Evolutionary conservation across 1,140 invertebrate species (phyloP), one percentile per base, ranked within the genome.

Genomic region (Euglossa dilemma): DNA sequence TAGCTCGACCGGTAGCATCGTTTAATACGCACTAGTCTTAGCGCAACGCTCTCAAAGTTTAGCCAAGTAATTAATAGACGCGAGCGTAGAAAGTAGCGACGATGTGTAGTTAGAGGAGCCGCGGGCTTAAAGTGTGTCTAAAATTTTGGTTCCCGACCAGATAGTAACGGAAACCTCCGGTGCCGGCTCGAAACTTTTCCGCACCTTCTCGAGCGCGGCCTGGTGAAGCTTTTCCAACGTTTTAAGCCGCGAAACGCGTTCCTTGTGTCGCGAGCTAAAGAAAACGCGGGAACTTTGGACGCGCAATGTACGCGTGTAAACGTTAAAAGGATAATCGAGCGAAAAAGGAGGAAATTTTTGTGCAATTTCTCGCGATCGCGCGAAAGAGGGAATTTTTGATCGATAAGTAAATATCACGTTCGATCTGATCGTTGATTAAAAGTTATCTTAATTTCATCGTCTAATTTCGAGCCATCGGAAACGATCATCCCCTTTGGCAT

Each of bases 401-500:
- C 14, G 52, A 64, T 50, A 23, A 69, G n/a, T n/a, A n/a, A n/a
- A n/a, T 72, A 57, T 11, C 36, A 47, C 45, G 12, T 69, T 61
- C 43, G n/a, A 28, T 43, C 18, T 28, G 18, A 43, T 47, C 52
- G 0, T 66, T 59, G 61, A 59, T n/a, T 25, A 14, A 70, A 70
- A 20, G 1, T 50, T 50, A 47, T 25, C 8, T 70, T 70, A 47
- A 70, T 28, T 52, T 52, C 12, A 28, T 28, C 47, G 25, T 52
- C 25, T 28, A 45, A 73, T 20, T 64, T 76, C 28, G 52, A 85
- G 28, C 54, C 20, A 80, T 71, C 52, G 75, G 57, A 85, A 61
- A 64, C 59, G 77, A 88, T 61, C 76, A 76, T 75, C 61, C 80
- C 74, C 64, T 88, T 79, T 59, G 78, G 88, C 88, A 89, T 89